These are phyloP conservation scores for Cheirogaleus major DNA, from an alignment of 2,797 vertebrate species.

Conservation along the genomic window DNA sequence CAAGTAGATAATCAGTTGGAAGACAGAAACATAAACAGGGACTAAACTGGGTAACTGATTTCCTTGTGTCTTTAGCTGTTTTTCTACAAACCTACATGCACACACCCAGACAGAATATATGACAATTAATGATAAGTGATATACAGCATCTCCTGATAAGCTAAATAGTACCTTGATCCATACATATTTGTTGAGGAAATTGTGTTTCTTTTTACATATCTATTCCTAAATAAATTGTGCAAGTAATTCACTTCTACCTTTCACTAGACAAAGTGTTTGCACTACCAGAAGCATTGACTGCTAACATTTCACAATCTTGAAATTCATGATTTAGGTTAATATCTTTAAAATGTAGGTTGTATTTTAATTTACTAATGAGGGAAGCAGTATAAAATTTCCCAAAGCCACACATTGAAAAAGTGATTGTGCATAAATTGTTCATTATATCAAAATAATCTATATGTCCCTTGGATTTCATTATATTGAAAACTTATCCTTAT, in stretches of 20 bases:
- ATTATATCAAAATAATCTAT: slow-evolving; percentile 27
- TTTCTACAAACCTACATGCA: not conserved
- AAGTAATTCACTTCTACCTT: slow-evolving; percentile 19
- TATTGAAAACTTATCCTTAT: not conserved
- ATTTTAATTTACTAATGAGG: slow-evolving; percentile 36
- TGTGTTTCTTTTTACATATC: not conserved
- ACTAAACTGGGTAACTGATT: not conserved
- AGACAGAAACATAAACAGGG: slow-evolving; percentile 30
- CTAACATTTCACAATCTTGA: not conserved
- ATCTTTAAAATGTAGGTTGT: not conserved
- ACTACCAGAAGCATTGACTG: not conserved
- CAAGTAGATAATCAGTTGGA: not conserved
- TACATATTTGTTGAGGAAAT: not conserved
- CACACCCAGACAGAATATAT: not conserved
- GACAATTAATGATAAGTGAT: not conserved
- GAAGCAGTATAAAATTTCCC: not conserved
- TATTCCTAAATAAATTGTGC: not conserved
- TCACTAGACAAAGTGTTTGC: not conserved
- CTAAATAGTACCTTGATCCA: not conserved
- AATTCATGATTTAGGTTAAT: slow-evolving; percentile 3
- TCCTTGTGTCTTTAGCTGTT: not conserved
- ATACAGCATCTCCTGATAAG: not conserved
- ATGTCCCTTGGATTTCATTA: not conserved
- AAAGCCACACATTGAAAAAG: not conserved
- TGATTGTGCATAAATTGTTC: slow-evolving; percentile 16